A percentile compares a stretch with the other conserved stretches of the same genome.
Conservation (phyloP, 2,797 vertebrate species). For the Phalloptychus januarius region DNA sequence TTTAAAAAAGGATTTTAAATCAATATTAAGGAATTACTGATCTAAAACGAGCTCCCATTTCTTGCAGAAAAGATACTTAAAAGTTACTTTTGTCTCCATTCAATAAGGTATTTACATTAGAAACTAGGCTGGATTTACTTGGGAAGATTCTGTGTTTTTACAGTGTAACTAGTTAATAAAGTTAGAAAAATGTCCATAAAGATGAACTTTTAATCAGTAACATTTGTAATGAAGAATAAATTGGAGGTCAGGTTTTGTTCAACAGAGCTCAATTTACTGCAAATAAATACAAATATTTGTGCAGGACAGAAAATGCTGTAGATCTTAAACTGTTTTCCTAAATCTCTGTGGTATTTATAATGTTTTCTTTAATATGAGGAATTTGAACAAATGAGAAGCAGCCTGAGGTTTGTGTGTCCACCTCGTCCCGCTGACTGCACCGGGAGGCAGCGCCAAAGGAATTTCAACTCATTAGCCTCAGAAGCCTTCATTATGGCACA, state of each 20-base stretch:
- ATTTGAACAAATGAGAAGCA: background rate
- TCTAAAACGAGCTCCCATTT: no score
- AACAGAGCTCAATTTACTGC: background rate
- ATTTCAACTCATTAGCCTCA: conserved; percentile 53
- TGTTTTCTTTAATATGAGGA: background rate
- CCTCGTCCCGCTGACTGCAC: conserved; percentile 32
- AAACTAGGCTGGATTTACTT: no score
- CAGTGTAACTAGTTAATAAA: background rate
- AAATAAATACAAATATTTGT: background rate
- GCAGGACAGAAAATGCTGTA: background rate
- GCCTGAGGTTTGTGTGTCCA: conserved; percentile 19
- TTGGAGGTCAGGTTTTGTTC: background rate
- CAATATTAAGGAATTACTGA: no score
- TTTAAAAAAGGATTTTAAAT: no score
- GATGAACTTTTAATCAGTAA: background rate
- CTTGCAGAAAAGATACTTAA: no score
- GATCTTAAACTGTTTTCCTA: background rate
- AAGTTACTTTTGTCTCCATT: no score
- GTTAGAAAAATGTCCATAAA: background rate
- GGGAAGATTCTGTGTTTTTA: no score
- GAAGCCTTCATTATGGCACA: conserved; percentile 40
- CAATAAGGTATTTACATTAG: no score
- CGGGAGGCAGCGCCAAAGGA: conserved; percentile 49
- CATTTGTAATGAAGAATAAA: background rate
- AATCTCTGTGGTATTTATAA: background rate